Base-by-base conservation (phyloP, 2,113 vertebrate genomes). In the Myiozetetes cayanensis region DNA sequence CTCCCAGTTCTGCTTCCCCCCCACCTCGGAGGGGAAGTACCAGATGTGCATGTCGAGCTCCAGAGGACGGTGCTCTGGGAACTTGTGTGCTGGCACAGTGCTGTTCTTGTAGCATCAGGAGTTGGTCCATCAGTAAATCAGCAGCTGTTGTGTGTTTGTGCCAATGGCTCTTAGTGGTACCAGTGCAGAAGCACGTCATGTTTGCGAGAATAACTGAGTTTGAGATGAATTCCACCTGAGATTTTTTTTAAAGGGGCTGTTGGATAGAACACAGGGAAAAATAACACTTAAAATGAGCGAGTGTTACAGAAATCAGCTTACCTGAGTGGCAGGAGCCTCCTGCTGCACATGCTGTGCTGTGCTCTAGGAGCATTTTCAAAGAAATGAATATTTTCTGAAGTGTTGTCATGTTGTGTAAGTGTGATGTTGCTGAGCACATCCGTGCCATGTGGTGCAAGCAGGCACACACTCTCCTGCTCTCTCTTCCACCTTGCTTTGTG, bases 111-210 rank as follows among this genome's bases (percentile, higher is more conserved):
- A 7, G 41, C 44, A 31, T 43, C 66, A 19, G 23, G 49, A 52
- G 30, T 2, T 68, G 63, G n/a, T 58, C 31, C 5, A 1, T 5
- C 9, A 12, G 63, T 8, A 39, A 12, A 87, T 44, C 44, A 6
- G 12, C 27, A 10, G 66, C 5, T 39, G 31, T 43, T 14, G 17
- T 74, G 35, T 33, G 5, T 50, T 65, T 70, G 35, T 88, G 61
- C 35, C 1, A 2, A 1, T 41, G 55, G 23, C 18, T 12, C 8
- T 24, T 25, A 5, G 66, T 27, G 70, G 28, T 14, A 37, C 8
- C 2, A 5, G 0, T 1, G 6, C 23, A 46, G 49, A 63, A 68
- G 28, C 12, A 6, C 3, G 1, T 9, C 62, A 0, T 1, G 0
- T 27, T 81, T 77, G 37, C n/a, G 41, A 50, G 17, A 62, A 37